Conservation (phyloP, 2,797 vertebrate species). For the Semotilus atromaculatus region DNA sequence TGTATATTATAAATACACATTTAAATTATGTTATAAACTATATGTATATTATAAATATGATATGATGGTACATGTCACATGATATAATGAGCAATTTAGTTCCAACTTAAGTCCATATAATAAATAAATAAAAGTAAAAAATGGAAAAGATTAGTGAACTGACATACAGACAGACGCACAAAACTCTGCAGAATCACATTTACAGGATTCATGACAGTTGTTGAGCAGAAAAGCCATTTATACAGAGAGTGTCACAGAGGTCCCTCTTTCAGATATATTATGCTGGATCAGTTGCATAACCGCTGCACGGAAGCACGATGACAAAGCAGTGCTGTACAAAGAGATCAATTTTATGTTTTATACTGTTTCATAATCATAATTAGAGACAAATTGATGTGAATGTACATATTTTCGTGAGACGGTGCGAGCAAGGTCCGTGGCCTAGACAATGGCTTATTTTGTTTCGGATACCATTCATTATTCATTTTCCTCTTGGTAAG, state of each 20-base stretch:
- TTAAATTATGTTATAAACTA: not conserved
- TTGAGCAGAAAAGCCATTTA: conserved; percentile 23
- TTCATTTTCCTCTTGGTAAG: not conserved
- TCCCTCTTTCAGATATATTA: conserved; percentile 43
- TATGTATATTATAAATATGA: conserved; percentile 39
- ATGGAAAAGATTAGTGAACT: conserved; percentile 5
- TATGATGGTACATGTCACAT: conserved; percentile 25
- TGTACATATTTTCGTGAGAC: conserved; percentile 39
- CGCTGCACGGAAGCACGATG: conserved; percentile 58
- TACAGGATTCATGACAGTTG: conserved; percentile 37
- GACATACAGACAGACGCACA: conserved; percentile 4
- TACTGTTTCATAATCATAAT: conserved; percentile 43
- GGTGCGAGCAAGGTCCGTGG: conserved; percentile 40
- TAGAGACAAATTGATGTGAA: conserved; percentile 37
- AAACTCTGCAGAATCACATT: conserved; percentile 36
- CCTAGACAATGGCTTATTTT: conserved; percentile 42
- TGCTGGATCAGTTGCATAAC: conserved; percentile 61
- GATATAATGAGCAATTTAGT: conserved; percentile 12
- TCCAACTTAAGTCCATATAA: conserved; percentile 3
- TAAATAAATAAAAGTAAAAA: conserved; percentile 6
- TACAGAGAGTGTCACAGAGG: conserved; percentile 26
- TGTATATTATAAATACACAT: conserved; percentile 34
- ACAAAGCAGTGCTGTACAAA: conserved; percentile 61
- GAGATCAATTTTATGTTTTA: conserved; percentile 48
- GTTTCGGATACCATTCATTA: conserved; percentile 15